phyloP scores from a whole-genome alignment of 2,113 vertebrate genomes.

The Chauna torquata region DNA sequence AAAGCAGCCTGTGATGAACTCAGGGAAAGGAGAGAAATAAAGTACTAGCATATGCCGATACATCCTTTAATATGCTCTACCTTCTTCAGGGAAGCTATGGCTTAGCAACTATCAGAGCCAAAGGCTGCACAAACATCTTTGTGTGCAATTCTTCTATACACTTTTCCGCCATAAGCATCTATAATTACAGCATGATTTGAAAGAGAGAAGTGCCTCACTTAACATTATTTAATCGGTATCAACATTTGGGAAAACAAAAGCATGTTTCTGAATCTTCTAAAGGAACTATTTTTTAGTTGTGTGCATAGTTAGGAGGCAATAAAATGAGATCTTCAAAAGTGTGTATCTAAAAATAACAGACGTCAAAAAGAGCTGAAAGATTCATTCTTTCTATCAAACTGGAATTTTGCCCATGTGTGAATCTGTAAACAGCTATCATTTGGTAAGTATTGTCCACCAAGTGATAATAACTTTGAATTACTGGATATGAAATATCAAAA shows the following conservation, averaged over 20 bases:
- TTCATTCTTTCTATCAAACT: not conserved
- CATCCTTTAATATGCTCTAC: not conserved
- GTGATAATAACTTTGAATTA: not conserved
- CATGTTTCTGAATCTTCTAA: not conserved
- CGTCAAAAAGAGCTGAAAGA: not conserved
- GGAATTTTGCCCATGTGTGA: not conserved
- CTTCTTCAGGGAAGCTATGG: not conserved
- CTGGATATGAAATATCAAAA: not conserved
- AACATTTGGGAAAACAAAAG: not conserved
- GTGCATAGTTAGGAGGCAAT: not conserved
- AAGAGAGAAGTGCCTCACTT: not conserved
- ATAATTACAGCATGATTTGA: not conserved
- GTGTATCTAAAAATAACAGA: not conserved
- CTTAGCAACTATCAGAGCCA: not conserved
- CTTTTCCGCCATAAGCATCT: not conserved
- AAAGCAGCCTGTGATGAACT: not conserved
- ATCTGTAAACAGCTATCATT: not conserved
- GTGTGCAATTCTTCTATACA: not conserved
- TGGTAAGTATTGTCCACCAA: not conserved
- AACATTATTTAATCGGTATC: not conserved
- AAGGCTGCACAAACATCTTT: not conserved
- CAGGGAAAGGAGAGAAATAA: not conserved
- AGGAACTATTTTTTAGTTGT: not conserved
- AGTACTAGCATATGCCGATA: no score
- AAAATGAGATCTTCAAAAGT: not conserved